Base-by-base conservation (phyloP, 2,888 invertebrate species). In the Caenorhabditis uteleia region DNA sequence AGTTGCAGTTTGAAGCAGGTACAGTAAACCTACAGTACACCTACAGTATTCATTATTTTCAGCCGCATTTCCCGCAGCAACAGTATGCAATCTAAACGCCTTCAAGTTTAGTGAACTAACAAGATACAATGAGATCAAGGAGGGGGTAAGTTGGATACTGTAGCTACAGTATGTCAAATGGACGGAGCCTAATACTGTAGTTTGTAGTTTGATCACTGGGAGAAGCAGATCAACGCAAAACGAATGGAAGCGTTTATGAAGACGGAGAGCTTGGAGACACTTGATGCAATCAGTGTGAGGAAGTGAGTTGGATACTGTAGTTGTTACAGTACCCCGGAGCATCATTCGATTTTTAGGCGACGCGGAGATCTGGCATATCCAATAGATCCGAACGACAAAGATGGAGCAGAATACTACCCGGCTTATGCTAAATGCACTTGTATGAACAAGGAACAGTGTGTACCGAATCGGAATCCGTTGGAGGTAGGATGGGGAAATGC, bases 1-100 rank as follows among this genome's bases (percentile, higher is more conserved):
- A 82, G 47, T 57, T 82, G 20, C 80, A 80, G 44, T 82, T 82
- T 44, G 79, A 82, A 66, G 82, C 82, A 43, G 79, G 78, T 75
- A 18, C n/a, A 42, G n/a, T 23, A 21, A 38, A n/a, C n/a, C n/a
- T 23, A 8, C 18, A 31, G 8, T 2, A 16, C 16, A 31, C 38
- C 4, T 20, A 29, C 18, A 20, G 14, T 5, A 34, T 8, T 12
- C 2, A 14, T 38, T 26, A 21, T 1, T 53, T 59, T 20, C 44
- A 60, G 64, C 64, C 1, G 58, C 58, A 14, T 65, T 65, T 42
- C 64, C 64, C n/a, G 70, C 68, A 1, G 70, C 71, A 1, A 75
- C 75, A n/a, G 70, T 75, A 20, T 75, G 75, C 57, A 72, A 72
- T 46, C 40, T 70, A 50, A 75, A 75, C 44, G 68, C 75, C 7